Percentiles rank a stretch among this genome's conserved stretches.
Evolutionary conservation across 1,140 invertebrate genomes (phyloP).

Genomic region (Zaprionus inermis): DNA sequence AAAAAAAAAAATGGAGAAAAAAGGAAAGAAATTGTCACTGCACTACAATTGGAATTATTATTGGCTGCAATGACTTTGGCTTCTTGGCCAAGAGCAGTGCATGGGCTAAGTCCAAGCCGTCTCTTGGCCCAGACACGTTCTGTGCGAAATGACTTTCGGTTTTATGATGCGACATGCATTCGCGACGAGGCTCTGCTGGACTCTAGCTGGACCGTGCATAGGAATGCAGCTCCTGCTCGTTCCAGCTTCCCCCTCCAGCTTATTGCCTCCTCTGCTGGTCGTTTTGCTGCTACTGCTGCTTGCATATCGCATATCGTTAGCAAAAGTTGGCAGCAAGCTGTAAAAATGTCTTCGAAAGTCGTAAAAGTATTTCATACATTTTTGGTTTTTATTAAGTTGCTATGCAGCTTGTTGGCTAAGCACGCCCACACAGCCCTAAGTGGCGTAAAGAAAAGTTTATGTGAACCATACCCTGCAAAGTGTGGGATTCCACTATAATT

Average conservation of each 20-base stretch:
- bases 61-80: conserved; percentile 82
- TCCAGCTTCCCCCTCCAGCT: not conserved
- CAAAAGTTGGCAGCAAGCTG: conserved; percentile 76
- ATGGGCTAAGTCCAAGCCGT: conserved; percentile 28
- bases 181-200: conserved; percentile 54
- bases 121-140: conserved; percentile 66
- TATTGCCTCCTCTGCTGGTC: not conserved
- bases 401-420: conserved; percentile 34
- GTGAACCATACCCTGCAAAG: conserved; percentile 1
- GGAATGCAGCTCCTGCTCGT: conserved; percentile 33
- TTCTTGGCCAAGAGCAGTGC: conserved; percentile 52
- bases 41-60: conserved; percentile 82
- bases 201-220: conserved; percentile 26
- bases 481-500: not conserved
- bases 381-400: conserved; percentile 80
- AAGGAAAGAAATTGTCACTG: conserved; percentile 71
- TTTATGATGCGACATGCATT: conserved; percentile 82
- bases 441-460: conserved; percentile 5
- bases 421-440: conserved; percentile 26
- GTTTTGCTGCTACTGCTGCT: conserved; percentile 1
- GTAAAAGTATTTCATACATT: conserved; percentile 83
- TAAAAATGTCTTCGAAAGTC: conserved; percentile 83
- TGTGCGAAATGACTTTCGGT: conserved; percentile 81
- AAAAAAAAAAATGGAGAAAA: not conserved
- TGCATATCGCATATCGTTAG: conserved; percentile 81